phyloP scores from a whole-genome alignment of 2,797 vertebrate genomes.

The Harpagifer antarcticus region DNA sequence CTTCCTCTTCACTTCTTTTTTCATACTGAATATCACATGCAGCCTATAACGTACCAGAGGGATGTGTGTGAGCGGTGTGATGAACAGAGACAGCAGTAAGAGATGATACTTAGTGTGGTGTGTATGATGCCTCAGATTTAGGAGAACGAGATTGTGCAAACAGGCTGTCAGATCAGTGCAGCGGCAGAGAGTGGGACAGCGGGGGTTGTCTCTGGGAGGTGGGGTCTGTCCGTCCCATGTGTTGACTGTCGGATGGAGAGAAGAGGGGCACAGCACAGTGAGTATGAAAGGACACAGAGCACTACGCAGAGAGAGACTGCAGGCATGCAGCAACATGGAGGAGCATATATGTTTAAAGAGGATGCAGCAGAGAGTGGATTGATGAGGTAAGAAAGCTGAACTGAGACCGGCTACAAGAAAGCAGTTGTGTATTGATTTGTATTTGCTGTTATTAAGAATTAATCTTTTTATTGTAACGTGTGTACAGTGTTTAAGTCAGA shows the following conservation, averaged over 20 bases:
- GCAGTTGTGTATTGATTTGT: background rate
- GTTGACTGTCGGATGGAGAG: constrained; percentile 71
- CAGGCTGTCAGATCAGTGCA: constrained; percentile 49
- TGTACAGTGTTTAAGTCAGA: constrained; percentile 16
- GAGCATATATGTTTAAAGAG: constrained; percentile 68
- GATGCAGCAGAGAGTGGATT: constrained; percentile 62
- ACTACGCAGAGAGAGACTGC: constrained; percentile 68
- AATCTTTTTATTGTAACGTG: constrained; percentile 4
- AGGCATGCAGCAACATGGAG: constrained; percentile 71
- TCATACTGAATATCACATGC: background rate
- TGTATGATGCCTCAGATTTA: constrained; percentile 24
- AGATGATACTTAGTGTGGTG: constrained; percentile 17
- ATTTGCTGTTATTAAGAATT: constrained; percentile 6
- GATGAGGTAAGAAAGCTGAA: constrained; percentile 69
- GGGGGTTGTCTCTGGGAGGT: constrained; percentile 70
- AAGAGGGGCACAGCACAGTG: constrained; percentile 70
- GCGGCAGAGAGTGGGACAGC: constrained; percentile 52
- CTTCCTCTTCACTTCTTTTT: background rate
- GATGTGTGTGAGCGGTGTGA: background rate
- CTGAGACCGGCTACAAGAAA: constrained; percentile 21
- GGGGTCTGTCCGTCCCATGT: constrained; percentile 80
- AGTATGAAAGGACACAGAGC: constrained; percentile 68
- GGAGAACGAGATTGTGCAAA: constrained; percentile 37
- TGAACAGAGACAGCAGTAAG: constrained; percentile 24
- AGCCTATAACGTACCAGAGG: constrained; percentile 1